Evolutionary conservation across 2,797 vertebrate genomes (phyloP), one percentile per base, ranked within the genome.

Genomic region (Sebastes diaconus): DNA sequence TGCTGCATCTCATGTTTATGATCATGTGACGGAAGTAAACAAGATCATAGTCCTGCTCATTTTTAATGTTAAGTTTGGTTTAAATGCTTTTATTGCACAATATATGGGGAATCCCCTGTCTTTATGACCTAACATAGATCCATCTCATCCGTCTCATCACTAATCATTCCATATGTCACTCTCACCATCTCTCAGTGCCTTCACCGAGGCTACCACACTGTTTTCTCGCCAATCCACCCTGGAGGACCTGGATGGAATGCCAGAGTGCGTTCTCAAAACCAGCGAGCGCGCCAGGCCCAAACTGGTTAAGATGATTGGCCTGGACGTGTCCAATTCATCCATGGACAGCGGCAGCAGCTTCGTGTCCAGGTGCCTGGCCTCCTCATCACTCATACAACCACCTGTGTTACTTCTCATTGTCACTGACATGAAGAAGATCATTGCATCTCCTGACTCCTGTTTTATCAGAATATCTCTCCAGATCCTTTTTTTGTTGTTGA

Each of bases 221-320:
- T 97, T 99, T 91, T 99, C 98, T 87, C 97, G 98, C 90, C 98
- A 99, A 93, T 99, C 98, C 95, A 99, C 99, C 57, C 96, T 99
- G 95, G 99, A 99, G 93, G 98, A 99, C 94, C 96, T 99, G 93
- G 99, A 99, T 83, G 97, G 96, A 87, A 97, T 97, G 95, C 96
- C 96, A 81, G 97, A 98, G 88, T 92, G 91, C 93, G 96, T 99
- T 94, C 99, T 97, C 94, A 99, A 97, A 97, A 99, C 98, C 95
- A 99, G 98, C 90, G 97, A 99, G 94, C 98, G 98, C 0, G 96
- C 97, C 89, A 96, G 98, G 93, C 98, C 98, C 95, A 98, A 97
- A 91, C 97, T 99, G 92, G 96, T 95, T 94, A 99, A 99, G 97
- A 98, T 98, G 96, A 95, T 95, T 93, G 95, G 96, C 95, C 84